phyloP scores from a whole-genome alignment of 2,797 vertebrate species.

The Rhadinocentrus ornatus region DNA sequence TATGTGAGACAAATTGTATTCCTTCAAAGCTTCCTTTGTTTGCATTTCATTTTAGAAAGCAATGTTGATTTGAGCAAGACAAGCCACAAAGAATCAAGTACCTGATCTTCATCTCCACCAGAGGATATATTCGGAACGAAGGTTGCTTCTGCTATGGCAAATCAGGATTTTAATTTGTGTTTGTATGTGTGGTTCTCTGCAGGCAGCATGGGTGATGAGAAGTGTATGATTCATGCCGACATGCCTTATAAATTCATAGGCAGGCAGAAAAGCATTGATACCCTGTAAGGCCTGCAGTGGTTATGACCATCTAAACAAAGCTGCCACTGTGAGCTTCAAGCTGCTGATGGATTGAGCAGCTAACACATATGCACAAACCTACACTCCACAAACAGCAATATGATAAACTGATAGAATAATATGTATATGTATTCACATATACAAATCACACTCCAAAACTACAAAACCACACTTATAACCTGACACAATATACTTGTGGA shows the following conservation, averaged over 20 bases:
- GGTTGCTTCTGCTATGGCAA: constrained; percentile 5
- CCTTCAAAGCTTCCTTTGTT: background rate
- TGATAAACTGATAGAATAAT: constrained; percentile 4
- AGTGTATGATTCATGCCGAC: constrained; percentile 34
- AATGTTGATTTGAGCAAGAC: background rate
- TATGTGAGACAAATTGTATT: background rate
- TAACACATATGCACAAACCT: constrained; percentile 5
- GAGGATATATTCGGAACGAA: constrained; percentile 1
- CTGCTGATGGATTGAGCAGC: background rate
- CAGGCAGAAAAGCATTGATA: constrained; percentile 16
- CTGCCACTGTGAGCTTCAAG: constrained; percentile 16
- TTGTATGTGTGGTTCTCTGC: constrained; percentile 14
- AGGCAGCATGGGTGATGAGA: constrained; percentile 12
- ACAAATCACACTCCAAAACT: background rate
- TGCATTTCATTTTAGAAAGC: background rate
- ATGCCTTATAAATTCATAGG: constrained; percentile 8
- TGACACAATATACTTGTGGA: constrained; percentile 24
- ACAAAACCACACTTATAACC: constrained; percentile 15
- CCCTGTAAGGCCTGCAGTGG: constrained; percentile 20
- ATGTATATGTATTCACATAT: background rate
- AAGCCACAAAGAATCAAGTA: background rate
- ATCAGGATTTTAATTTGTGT: constrained; percentile 17
- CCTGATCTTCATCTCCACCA: background rate
- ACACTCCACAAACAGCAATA: background rate
- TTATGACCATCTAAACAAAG: constrained; percentile 25